Percentiles rank a stretch among this genome's conserved stretches.
These are phyloP conservation scores for Lamellibrachia columna DNA, from an alignment of 2,888 invertebrate genomes.

Conservation along the genomic window DNA sequence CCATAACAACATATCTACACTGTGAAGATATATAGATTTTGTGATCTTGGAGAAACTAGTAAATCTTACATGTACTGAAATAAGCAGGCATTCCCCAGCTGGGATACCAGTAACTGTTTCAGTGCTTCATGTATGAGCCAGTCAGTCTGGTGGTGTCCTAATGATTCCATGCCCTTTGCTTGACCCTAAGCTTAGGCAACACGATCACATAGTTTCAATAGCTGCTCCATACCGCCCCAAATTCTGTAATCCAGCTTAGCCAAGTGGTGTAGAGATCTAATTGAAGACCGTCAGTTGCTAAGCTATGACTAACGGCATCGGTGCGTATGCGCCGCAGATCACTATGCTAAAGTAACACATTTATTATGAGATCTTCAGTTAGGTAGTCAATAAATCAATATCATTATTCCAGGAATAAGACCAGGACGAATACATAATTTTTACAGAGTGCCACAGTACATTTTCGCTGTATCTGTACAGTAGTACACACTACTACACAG, in stretches of 20 bases:
- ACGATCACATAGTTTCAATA: background rate
- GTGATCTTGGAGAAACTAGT: background rate
- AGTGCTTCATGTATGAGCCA: background rate
- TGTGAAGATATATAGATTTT: background rate
- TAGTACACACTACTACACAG: no score
- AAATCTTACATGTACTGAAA: background rate
- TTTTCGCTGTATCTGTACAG: background rate
- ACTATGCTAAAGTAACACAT: background rate
- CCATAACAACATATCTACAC: background rate
- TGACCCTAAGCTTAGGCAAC: background rate
- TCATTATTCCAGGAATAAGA: background rate
- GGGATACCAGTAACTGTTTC: background rate
- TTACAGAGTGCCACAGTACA: background rate
- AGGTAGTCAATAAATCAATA: background rate
- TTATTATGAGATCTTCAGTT: background rate
- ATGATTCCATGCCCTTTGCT: background rate
- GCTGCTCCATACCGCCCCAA: background rate
- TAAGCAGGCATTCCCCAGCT: background rate
- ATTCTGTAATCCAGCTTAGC: background rate
- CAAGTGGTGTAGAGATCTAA: constrained; percentile 1
- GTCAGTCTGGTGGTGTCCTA: background rate
- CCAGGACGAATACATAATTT: background rate
- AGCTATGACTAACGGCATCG: background rate
- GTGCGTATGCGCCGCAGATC: background rate
- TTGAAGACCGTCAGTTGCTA: background rate